These are phyloP conservation scores for Arnoldichthys spilopterus DNA, from an alignment of 2,797 vertebrate species.

Conservation along the genomic window DNA sequence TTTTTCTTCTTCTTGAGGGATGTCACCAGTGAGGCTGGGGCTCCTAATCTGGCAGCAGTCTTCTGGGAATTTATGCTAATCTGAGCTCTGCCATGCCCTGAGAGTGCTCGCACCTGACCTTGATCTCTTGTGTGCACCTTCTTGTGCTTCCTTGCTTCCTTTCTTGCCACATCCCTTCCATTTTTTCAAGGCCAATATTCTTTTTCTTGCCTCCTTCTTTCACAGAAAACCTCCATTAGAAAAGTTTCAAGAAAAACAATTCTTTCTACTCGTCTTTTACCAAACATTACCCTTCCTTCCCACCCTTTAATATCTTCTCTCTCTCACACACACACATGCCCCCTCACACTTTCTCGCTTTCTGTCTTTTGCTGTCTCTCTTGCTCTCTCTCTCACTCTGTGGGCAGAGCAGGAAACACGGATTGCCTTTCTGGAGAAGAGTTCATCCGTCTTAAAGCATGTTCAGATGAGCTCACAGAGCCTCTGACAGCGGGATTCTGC, in stretches of 20 bases:
- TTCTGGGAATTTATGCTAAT: conserved; percentile 46
- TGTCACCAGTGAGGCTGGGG: conserved; percentile 49
- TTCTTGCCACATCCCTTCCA: not conserved
- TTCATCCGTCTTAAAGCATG: conserved; percentile 56
- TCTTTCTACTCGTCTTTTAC: not conserved
- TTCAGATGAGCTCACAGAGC: conserved; percentile 13
- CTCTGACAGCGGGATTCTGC: conserved; percentile 62
- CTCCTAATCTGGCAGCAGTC: conserved; percentile 43
- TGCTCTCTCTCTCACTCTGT: not conserved
- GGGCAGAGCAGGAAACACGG: conserved; percentile 54
- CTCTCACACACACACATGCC: not conserved
- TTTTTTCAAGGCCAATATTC: not conserved
- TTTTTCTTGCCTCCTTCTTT: not conserved
- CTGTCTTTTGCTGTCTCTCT: not conserved
- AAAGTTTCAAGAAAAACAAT: not conserved
- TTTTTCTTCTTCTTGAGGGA: conserved; percentile 5
- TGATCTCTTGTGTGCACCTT: conserved; percentile 19
- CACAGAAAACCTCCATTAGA: not conserved
- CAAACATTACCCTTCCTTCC: no score
- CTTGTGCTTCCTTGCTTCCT: conserved; percentile 40
- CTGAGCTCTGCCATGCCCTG: conserved; percentile 27
- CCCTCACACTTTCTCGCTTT: not conserved
- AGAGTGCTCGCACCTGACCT: conserved; percentile 23
- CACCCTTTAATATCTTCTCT: not conserved
- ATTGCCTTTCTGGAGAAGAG: conserved; percentile 56